Evolutionary conservation across 2,113 vertebrate species (phyloP), one percentile per base, ranked within the genome.

Genomic region (Tinamus guttatus): DNA sequence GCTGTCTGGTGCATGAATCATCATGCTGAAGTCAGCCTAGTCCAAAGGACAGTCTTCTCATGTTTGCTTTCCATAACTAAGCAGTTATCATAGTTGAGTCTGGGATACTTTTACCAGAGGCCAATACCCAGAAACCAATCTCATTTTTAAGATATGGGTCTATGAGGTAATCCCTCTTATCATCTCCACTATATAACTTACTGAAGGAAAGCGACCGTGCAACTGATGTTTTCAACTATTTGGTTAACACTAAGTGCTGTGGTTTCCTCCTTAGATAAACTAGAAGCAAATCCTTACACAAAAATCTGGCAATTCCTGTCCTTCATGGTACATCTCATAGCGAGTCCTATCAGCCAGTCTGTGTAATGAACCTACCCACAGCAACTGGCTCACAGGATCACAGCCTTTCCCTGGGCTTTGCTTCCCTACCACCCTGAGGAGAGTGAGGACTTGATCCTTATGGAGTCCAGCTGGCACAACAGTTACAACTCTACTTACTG

Each of bases 111-210:
- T 43, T 73, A 36, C 12, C 25, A 68, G 73, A 16, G 28, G 15
- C 32, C 89, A 95, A 82, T 95, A 68, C 17, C 79, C 85, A 70
- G 76, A 91, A 91, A 81, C n/a, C 28, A 93, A 90, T 71, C 82
- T 87, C 68, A 27, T 52, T 58, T 49, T 40, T 78, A 38, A 93
- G 68, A 87, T 83, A 85, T 0, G 2, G 60, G 17, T 32, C 62
- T 59, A 8, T 52, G 86, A 91, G 28, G 13, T 43, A 59, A 87
- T 56, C 88, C 16, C 28, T 60, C 47, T 62, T 69, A 45, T 64
- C 56, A 49, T 5, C 69, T 30, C 34, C 34, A 25, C 20, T 49
- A 9, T 5, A 71, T 64, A 90, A 0, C 32, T 56, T 56, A 7
- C 49, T 67, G 58, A 85, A 60, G 34, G 79, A 32, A 77, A 77